Conservation (phyloP, 2,113 vertebrate species). For the Sitta europaea region DNA sequence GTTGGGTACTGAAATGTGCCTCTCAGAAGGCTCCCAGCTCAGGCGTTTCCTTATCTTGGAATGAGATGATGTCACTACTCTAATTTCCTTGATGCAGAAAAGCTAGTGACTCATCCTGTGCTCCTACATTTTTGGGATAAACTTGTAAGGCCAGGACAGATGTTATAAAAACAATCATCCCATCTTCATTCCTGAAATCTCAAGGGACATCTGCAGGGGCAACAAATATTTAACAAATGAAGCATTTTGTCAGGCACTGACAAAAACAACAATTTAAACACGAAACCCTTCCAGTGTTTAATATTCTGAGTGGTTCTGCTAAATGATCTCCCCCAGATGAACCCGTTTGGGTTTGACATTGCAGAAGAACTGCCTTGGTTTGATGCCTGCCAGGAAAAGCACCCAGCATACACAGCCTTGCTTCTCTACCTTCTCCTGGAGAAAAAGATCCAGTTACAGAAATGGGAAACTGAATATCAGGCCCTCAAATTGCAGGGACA, state of each 20-base stretch:
- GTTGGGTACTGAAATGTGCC: not conserved
- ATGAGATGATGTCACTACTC: not conserved
- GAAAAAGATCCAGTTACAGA: rapidly evolving
- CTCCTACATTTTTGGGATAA: not conserved
- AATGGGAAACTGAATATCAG: not conserved
- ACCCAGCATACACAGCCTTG: rapidly evolving
- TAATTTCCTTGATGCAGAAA: not conserved
- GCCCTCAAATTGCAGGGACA: not conserved
- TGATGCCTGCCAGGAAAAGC: not conserved
- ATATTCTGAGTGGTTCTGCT: not conserved
- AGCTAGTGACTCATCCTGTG: not conserved
- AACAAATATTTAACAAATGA: not conserved
- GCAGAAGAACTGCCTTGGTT: not conserved
- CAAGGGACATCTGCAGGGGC: not conserved
- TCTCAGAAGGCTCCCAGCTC: not conserved
- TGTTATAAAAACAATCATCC: not conserved
- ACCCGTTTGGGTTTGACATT: not conserved
- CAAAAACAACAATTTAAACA: not conserved
- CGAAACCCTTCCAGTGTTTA: not conserved
- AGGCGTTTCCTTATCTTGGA: not conserved
- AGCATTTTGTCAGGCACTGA: not conserved
- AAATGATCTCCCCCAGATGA: not conserved
- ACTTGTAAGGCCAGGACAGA: not conserved
- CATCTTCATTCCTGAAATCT: not conserved
- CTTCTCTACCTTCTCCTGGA: not conserved